Evolutionary conservation across 2,113 vertebrate species (phyloP).

Genomic region (Myodes glareolus): DNA sequence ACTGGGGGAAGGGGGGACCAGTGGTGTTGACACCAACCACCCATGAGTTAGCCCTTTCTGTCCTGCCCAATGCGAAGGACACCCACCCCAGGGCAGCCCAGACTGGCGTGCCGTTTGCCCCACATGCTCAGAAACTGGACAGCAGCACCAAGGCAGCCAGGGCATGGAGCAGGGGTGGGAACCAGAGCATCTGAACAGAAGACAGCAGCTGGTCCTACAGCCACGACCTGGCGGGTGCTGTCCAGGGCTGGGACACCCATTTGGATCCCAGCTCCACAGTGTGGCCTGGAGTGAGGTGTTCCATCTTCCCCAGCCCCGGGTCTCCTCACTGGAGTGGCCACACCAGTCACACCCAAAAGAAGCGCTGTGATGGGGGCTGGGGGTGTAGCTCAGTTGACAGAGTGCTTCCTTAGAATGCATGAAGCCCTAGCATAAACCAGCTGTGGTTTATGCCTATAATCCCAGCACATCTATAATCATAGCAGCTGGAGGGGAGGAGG

Average conservation of each 20-base stretch:
- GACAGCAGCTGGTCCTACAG: background rate
- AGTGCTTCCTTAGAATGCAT: background rate
- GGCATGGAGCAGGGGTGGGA: background rate
- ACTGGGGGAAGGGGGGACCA: background rate
- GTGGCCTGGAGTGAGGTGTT: background rate
- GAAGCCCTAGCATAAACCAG: background rate
- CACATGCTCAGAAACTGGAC: background rate
- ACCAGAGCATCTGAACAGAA: background rate
- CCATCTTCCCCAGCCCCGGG: background rate
- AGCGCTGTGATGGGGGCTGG: too few relatives aligned
- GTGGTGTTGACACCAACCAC: background rate
- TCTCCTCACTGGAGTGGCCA: background rate
- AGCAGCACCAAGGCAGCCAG: too few relatives aligned
- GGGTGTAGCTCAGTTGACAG: background rate
- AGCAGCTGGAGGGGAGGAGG: background rate
- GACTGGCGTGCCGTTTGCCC: background rate
- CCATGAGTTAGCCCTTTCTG: background rate
- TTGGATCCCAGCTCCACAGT: background rate
- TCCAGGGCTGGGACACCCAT: background rate
- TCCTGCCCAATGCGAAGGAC: background rate
- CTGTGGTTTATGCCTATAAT: background rate
- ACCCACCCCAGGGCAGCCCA: conserved; percentile 44
- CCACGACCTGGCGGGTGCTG: background rate
- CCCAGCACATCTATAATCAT: background rate
- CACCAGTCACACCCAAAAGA: background rate